Evolutionary conservation across 1,140 invertebrate genomes (phyloP).

Genomic region (Drosophila azteca): DNA sequence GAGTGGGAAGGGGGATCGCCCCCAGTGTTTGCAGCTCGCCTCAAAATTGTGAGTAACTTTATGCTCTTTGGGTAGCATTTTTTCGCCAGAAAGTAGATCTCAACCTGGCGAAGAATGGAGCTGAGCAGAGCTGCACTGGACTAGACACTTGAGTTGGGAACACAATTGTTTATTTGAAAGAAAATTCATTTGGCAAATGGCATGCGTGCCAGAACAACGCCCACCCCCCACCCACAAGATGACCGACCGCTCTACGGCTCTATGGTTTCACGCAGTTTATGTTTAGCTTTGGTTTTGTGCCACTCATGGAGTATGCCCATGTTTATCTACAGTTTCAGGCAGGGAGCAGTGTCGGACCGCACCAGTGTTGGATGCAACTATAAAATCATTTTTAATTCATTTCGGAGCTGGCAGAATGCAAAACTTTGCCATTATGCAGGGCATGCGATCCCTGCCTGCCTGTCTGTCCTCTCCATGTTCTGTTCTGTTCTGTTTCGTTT

Average conservation of each 20-base stretch:
- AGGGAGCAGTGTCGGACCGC: conserved; percentile 20
- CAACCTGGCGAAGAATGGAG: conserved; percentile 7
- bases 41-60: not conserved
- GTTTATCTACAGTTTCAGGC: conserved; percentile 52
- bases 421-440: conserved; percentile 43
- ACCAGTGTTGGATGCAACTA: conserved; percentile 36
- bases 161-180: conserved; percentile 48
- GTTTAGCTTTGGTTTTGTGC: conserved; percentile 32
- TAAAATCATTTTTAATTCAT: conserved; percentile 58
- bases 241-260: no score
- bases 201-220: conserved; percentile 24
- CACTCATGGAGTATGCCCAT: conserved; percentile 34
- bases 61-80: conserved; percentile 8
- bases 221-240: conserved; percentile 4
- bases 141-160: not conserved
- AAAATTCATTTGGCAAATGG: conserved; percentile 61
- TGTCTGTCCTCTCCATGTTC: not conserved
- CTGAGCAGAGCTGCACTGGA: not conserved
- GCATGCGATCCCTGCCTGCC: no score
- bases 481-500: not conserved
- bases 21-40: no score
- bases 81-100: not conserved
- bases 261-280: conserved; percentile 15
- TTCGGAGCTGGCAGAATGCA: conserved; percentile 35
- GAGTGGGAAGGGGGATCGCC: not conserved